Percentiles rank a stretch among this genome's conserved stretches.
phyloP scores from a whole-genome alignment of 2,797 vertebrate species.

The Diplodus puntazzo region DNA sequence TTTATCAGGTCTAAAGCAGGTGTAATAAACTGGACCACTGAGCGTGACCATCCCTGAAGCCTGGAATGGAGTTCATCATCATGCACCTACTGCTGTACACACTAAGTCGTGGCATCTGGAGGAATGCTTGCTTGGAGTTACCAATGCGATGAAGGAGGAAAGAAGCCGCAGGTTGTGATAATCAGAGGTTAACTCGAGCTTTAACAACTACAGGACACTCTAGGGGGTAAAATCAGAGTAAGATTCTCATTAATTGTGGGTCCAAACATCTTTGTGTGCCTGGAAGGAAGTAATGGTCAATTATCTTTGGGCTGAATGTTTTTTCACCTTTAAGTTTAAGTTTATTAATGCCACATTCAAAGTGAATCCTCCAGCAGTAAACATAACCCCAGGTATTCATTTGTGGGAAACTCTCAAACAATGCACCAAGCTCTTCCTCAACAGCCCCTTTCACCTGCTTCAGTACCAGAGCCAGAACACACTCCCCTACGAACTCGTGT shows the following conservation, averaged over 20 bases:
- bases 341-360: not conserved
- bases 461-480: not conserved
- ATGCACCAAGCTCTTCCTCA: not conserved
- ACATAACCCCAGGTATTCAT: not conserved
- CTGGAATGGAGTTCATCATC: constrained; percentile 65
- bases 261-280: not conserved
- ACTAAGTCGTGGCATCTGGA: constrained; percentile 39
- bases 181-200: constrained; percentile 41
- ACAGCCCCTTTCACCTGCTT: not conserved
- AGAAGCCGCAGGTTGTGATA: constrained; percentile 28
- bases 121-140: constrained; percentile 46
- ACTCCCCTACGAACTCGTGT: not conserved
- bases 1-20: constrained; percentile 72
- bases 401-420: not conserved
- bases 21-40: constrained; percentile 69
- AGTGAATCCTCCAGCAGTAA: not conserved
- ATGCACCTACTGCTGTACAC: constrained; percentile 54
- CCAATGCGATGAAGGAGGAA: constrained; percentile 48
- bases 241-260: not conserved
- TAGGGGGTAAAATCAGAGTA: constrained; percentile 11
- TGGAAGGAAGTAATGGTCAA: not conserved
- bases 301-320: not conserved
- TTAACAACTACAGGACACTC: constrained; percentile 8
- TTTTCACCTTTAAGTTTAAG: not conserved
- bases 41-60: constrained; percentile 64